phyloP scores from a whole-genome alignment of 2,113 vertebrate species.

The Erythrocercus mccallii region DNA sequence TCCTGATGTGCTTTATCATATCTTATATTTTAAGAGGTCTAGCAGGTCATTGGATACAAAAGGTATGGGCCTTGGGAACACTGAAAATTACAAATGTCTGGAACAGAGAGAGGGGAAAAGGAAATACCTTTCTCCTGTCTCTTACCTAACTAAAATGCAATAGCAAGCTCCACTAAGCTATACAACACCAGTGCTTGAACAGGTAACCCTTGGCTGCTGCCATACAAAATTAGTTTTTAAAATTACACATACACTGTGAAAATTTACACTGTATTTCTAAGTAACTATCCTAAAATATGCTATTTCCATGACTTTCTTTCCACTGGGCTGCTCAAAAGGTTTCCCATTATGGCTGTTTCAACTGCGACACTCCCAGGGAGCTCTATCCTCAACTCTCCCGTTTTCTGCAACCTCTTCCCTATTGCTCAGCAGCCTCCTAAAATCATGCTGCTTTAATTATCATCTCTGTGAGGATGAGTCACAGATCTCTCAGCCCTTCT shows the following conservation, averaged over 20 bases:
- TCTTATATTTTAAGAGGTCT: not conserved
- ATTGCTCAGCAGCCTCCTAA: slow-evolving; percentile 39
- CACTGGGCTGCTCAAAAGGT: not conserved
- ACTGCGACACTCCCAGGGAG: not conserved
- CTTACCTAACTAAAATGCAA: not conserved
- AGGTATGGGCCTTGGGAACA: not conserved
- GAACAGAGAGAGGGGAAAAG: not conserved
- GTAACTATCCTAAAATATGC: not conserved
- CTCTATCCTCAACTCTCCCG: not conserved
- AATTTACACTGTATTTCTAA: not conserved
- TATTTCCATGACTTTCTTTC: not conserved
- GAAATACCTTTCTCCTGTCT: not conserved
- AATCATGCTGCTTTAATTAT: slow-evolving; percentile 63
- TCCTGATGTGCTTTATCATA: not conserved
- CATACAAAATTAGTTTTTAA: not conserved
- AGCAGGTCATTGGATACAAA: not conserved
- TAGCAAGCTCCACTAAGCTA: not conserved
- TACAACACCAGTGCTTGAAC: not conserved
- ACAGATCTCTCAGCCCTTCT: slow-evolving; percentile 57
- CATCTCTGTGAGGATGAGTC: slow-evolving; percentile 22
- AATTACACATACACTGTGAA: not conserved
- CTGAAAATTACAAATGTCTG: not conserved
- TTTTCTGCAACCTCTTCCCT: not conserved
- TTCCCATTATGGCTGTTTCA: not conserved
- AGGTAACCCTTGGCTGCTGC: not conserved